phyloP scores from a whole-genome alignment of 2,797 vertebrate species.

The Ctenosaura bakeri region DNA sequence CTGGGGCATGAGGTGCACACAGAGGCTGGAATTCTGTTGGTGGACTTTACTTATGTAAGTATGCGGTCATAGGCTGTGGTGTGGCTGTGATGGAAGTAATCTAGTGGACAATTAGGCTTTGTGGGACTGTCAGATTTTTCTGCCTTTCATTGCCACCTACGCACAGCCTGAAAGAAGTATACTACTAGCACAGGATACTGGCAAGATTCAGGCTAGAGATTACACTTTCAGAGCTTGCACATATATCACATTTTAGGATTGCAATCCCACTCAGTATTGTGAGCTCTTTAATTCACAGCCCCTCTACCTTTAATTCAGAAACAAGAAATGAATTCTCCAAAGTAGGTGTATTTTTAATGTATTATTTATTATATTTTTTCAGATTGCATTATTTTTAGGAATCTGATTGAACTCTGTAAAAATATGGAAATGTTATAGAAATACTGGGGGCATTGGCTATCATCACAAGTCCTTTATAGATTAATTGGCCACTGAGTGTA shows the following conservation, averaged over 20 bases:
- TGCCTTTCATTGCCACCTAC: no score
- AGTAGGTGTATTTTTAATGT: not conserved
- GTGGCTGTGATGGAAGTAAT: no score
- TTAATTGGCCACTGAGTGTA: slow-evolving; percentile 21
- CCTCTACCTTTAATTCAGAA: not conserved
- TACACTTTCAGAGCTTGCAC: slow-evolving; percentile 2
- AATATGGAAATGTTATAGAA: not conserved
- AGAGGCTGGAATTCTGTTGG: no score
- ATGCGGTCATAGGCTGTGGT: no score
- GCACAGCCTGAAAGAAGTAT: no score
- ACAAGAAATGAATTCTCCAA: not conserved
- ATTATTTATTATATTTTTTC: slow-evolving; percentile 4
- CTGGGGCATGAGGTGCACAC: not conserved
- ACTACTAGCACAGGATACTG: no score
- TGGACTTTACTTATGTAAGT: no score
- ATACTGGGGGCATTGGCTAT: not conserved
- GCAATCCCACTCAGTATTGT: not conserved
- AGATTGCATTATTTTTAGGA: not conserved
- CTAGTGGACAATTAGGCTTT: no score
- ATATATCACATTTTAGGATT: slow-evolving; percentile 15
- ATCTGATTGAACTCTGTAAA: not conserved
- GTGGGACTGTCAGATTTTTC: no score
- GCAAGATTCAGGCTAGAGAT: not conserved
- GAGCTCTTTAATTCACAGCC: not conserved
- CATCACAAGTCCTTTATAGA: not conserved